Evolutionary conservation across 1,140 invertebrate genomes (phyloP).

Genomic region (Cyphomyrmex costatus): DNA sequence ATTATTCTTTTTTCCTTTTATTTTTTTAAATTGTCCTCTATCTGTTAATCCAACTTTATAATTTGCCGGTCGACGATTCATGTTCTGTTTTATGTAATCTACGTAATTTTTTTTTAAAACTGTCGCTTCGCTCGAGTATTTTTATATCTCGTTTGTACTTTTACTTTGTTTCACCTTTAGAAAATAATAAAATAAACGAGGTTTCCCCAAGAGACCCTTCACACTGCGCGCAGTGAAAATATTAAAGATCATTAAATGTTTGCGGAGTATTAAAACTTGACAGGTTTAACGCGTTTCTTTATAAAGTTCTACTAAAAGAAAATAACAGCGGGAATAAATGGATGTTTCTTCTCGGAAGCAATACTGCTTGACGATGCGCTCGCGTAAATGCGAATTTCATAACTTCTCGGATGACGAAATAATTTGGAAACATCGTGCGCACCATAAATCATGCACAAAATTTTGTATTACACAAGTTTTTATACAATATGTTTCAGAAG

Average conservation of each 20-base stretch:
- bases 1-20: not conserved
- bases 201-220: not conserved
- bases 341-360: not conserved
- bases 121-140: not conserved
- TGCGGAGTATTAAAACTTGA: constrained; percentile 26
- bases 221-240: not conserved
- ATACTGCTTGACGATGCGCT: not conserved
- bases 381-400: not conserved
- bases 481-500: constrained; percentile 18
- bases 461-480: constrained; percentile 27
- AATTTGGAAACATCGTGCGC: not conserved
- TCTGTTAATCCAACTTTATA: constrained; percentile 10
- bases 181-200: constrained; percentile 30
- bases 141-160: not conserved
- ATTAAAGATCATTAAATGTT: constrained; percentile 21
- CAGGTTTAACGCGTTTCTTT: constrained; percentile 4
- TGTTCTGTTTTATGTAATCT: not conserved
- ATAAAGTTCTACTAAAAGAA: not conserved
- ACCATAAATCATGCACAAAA: constrained; percentile 2
- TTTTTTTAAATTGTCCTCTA: not conserved
- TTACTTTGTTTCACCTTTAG: not conserved
- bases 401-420: constrained; percentile 20
- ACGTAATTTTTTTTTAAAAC: constrained; percentile 10
- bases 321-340: not conserved
- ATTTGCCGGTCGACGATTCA: constrained; percentile 5